phyloP scores from a whole-genome alignment of 2,797 vertebrate species.

The Eidolon dupreanum region DNA sequence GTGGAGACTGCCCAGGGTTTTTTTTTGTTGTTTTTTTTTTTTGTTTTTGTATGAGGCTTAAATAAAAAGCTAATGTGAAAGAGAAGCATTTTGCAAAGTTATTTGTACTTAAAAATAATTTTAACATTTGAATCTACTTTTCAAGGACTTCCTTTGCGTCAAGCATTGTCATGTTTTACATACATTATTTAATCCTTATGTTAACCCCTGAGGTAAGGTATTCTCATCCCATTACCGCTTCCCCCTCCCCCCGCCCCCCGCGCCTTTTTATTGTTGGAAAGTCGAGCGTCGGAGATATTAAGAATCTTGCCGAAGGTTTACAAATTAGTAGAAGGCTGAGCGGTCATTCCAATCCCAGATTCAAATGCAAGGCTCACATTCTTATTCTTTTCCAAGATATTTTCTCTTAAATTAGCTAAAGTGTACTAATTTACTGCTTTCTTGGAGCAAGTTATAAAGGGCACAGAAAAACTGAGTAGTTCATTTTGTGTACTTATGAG shows the following conservation, averaged over 20 bases:
- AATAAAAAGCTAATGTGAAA: not conserved
- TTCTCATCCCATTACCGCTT: not conserved
- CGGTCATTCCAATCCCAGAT: not conserved
- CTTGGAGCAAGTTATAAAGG: not conserved
- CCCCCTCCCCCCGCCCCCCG: no score
- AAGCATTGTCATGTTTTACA: not conserved
- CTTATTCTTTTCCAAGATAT: not conserved
- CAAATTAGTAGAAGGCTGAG: not conserved
- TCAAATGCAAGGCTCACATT: not conserved
- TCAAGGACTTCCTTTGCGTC: not conserved
- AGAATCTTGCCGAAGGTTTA: not conserved
- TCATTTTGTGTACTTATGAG: not conserved
- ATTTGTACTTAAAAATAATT: conserved; percentile 37
- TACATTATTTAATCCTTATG: not conserved
- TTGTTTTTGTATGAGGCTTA: not conserved
- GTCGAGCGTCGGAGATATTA: not conserved
- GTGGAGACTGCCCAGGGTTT: not conserved
- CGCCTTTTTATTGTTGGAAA: not conserved
- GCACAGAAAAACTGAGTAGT: not conserved
- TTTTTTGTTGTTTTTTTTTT: not conserved
- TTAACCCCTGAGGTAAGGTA: not conserved
- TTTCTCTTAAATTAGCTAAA: not conserved
- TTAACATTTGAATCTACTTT: conserved; percentile 54
- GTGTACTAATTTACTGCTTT: not conserved
- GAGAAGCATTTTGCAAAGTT: not conserved